Base-by-base conservation (phyloP, 2,888 invertebrate species). In the Pollenia angustigena region DNA sequence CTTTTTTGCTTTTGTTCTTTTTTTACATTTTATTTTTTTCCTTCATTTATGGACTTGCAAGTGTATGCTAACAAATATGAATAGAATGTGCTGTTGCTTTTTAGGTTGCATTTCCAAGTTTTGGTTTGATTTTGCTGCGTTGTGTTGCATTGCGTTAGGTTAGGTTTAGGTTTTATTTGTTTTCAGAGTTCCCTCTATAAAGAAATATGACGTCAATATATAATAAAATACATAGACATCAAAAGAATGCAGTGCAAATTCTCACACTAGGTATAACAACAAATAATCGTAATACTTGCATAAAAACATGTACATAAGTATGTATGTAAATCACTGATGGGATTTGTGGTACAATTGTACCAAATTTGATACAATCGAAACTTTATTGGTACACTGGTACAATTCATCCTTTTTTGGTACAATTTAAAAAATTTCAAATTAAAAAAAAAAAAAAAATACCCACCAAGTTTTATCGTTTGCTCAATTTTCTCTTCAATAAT, bases 181-280 rank as follows among this genome's bases (percentile, higher is more conserved):
- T 18, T 60, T 52, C 44, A 7, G 32, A 14, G 32, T 58, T 56
- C 12, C n/a, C 46, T 54, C 46, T 56, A 16, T 40, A 1, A 68
- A 40, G 54, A 50, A 79, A 69, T 69, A 79, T 79, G 78, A 78
- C 78, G 78, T 78, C 66, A 78, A 78, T 56, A 66, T 56, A 56
- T 23, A 52, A 75, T 76, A 66, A 76, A 54, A 60, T 50, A 44
- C 18, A 54, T 32, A 6, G 6, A 32, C 64, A 66, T 46, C 64
- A 60, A 76, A 76, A 54, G 64, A 76, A 56, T 66, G 64, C 76
- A 64, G 64, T 64, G 54, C 44, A 72, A 48, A 58, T 18, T 10
- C 44, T 12, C 42, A 56, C 32, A 48, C 9, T 58, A n/a, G n/a
- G n/a, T n/a, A 58, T 42, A 71, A 44, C 16, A 46, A 64, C 40